These are phyloP conservation scores for Talpa occidentalis DNA, from an alignment of 2,113 vertebrate species.

Conservation along the genomic window DNA sequence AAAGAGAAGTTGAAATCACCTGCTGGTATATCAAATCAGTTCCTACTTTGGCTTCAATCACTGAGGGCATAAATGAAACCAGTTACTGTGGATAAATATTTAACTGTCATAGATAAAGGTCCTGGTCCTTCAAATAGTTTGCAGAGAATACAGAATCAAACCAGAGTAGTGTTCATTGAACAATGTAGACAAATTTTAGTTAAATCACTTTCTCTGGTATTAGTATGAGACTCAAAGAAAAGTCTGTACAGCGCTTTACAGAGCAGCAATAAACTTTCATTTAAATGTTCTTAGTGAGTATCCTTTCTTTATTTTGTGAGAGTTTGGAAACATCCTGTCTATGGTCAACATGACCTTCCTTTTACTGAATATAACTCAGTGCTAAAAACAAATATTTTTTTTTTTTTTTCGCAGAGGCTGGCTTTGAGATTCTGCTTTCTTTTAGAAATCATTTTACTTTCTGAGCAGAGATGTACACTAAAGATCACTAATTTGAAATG, in stretches of 20 bases:
- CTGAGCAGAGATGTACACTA: neutral
- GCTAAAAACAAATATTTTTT: neutral
- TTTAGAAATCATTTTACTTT: neutral
- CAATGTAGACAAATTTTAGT: neutral
- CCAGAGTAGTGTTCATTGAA: neutral
- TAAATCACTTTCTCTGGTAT: constrained; percentile 33
- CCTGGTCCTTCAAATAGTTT: constrained; percentile 9
- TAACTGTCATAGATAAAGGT: neutral
- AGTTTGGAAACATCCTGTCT: neutral
- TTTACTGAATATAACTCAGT: neutral
- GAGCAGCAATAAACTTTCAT: neutral
- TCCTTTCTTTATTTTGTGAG: too few species aligned
- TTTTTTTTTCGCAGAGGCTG: neutral
- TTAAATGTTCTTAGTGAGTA: neutral
- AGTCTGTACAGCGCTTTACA: neutral
- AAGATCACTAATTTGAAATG: neutral
- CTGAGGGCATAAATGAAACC: constrained; percentile 17
- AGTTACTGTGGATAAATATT: neutral
- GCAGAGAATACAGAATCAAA: neutral
- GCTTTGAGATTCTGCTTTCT: neutral
- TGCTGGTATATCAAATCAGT: constrained; percentile 13
- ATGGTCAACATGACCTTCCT: neutral
- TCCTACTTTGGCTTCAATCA: constrained; percentile 38
- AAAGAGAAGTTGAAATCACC: constrained; percentile 48
- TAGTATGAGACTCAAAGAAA: neutral